phyloP scores from a whole-genome alignment of 2,113 vertebrate genomes.

The Pionites leucogaster region DNA sequence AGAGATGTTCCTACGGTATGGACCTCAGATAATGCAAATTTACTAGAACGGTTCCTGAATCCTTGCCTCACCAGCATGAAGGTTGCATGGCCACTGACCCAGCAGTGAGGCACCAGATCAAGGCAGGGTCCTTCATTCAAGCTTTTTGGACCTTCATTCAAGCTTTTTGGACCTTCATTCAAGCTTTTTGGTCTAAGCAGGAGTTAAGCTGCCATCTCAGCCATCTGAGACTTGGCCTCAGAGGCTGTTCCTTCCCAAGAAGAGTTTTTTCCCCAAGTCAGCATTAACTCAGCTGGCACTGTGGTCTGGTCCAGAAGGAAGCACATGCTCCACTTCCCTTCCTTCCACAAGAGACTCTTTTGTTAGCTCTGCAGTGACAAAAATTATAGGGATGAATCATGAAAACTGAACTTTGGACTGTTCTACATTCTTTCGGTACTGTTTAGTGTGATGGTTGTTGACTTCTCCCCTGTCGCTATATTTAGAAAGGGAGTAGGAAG shows the following conservation, averaged over 20 bases:
- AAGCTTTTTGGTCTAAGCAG: background rate
- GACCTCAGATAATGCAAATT: background rate
- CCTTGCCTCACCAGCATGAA: background rate
- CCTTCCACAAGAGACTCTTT: background rate
- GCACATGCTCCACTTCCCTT: background rate
- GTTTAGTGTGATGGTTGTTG: background rate
- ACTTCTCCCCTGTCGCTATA: background rate
- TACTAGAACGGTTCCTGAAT: background rate
- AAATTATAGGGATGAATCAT: conserved; percentile 16
- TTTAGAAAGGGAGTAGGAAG: conserved; percentile 26
- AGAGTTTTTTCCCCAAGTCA: background rate
- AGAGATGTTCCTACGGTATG: background rate
- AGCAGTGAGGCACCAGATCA: background rate
- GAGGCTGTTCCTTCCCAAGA: background rate
- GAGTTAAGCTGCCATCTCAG: background rate
- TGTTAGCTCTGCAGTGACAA: background rate
- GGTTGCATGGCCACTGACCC: background rate
- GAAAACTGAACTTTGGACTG: conserved; percentile 18
- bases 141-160: background rate
- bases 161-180: background rate
- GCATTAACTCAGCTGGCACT: background rate
- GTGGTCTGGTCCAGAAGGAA: background rate
- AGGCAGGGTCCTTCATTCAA: background rate
- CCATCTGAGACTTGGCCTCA: background rate
- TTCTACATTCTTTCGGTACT: conserved; percentile 36